Evolutionary conservation across 2,797 vertebrate species (phyloP).

Genomic region (Dendrocincla tyrannina): DNA sequence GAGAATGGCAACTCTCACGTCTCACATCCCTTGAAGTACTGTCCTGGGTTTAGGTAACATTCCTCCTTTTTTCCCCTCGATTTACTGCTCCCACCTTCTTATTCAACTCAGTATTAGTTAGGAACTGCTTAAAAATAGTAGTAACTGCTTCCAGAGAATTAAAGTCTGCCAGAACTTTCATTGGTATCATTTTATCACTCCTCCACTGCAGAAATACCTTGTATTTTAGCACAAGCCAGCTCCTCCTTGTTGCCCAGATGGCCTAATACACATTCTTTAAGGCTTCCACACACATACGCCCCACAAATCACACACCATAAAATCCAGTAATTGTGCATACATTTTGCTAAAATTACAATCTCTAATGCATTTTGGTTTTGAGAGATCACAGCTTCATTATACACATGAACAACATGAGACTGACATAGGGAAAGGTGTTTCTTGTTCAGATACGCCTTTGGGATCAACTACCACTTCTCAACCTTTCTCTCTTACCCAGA

Average conservation of each 20-base stretch:
- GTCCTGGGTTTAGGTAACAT: background rate
- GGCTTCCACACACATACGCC: background rate
- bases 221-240: background rate
- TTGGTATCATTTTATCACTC: conserved; percentile 31
- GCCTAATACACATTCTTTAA: background rate
- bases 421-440: background rate
- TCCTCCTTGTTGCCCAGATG: background rate
- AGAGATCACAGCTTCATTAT: background rate
- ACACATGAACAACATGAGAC: background rate
- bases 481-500: background rate
- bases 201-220: background rate
- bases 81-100: background rate
- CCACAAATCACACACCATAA: conserved; percentile 37
- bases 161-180: background rate
- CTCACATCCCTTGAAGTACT: background rate
- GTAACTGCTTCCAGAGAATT: conserved; percentile 7
- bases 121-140: background rate
- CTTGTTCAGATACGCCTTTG: background rate
- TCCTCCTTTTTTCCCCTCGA: background rate
- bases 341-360: background rate
- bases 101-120: background rate
- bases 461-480: background rate
- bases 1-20: background rate
- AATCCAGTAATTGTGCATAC: background rate
- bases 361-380: background rate